Conservation (phyloP, 2,113 vertebrate genomes). For the Albula goreensis region DNA sequence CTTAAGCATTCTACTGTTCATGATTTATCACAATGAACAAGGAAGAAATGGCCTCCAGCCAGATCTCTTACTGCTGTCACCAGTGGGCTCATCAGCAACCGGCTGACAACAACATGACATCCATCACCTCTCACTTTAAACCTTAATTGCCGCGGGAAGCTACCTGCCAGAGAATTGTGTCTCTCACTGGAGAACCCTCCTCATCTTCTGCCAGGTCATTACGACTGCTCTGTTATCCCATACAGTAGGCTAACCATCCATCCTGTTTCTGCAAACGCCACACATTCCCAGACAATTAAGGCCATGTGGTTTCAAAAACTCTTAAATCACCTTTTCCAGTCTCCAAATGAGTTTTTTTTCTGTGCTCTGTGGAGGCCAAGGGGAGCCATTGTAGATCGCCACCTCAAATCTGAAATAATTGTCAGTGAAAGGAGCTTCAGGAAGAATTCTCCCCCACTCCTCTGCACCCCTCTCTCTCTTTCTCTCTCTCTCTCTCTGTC, state of each 20-base stretch:
- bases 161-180: not conserved
- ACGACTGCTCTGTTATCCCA: not conserved
- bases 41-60: not conserved
- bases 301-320: not conserved
- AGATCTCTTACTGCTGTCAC: not conserved
- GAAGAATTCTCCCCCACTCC: slow-evolving; percentile 33
- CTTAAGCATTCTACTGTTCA: not conserved
- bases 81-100: not conserved
- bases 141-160: not conserved
- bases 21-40: not conserved
- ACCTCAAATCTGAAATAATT: not conserved
- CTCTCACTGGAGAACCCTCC: not conserved
- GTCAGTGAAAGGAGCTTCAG: not conserved
- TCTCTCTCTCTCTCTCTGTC: not conserved
- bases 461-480: slow-evolving; percentile 28
- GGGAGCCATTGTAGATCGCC: not conserved
- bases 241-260: not conserved
- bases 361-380: not conserved
- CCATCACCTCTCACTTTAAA: not conserved
- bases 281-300: not conserved
- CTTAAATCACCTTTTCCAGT: slow-evolving; percentile 4
- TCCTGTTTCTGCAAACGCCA: not conserved
- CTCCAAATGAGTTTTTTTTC: not conserved
- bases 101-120: not conserved
- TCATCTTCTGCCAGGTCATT: not conserved